Evolutionary conservation across 2,797 vertebrate genomes (phyloP).

Genomic region (Coluber constrictor): DNA sequence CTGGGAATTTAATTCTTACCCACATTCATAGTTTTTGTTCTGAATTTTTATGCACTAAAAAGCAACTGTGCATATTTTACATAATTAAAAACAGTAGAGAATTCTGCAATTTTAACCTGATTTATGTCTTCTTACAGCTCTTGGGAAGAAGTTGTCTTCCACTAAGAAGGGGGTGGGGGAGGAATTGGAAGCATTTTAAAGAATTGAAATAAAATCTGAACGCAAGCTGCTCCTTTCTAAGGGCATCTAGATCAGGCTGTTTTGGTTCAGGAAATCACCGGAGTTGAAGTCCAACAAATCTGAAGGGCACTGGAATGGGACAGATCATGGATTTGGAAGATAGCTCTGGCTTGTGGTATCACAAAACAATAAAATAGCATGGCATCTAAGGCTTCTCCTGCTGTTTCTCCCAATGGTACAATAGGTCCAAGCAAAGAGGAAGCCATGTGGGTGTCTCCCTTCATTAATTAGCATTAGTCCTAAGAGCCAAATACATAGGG

Average conservation of each 20-base stretch:
- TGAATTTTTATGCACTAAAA: constrained; percentile 50
- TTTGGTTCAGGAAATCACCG: background rate
- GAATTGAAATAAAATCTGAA: constrained; percentile 38
- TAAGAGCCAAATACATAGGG: constrained; percentile 1
- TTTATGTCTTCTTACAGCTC: constrained; percentile 37
- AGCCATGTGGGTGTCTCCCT: constrained; percentile 31
- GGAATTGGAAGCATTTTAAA: constrained; percentile 39
- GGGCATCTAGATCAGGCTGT: background rate
- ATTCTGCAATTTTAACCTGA: constrained; percentile 40
- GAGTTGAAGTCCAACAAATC: background rate
- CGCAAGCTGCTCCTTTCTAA: background rate
- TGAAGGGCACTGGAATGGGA: background rate
- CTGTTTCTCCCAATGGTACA: constrained; percentile 40
- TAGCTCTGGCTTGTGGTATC: background rate
- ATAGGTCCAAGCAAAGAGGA: constrained; percentile 42
- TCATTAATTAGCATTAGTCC: constrained; percentile 12
- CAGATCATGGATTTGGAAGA: background rate
- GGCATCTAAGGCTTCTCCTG: constrained; percentile 28
- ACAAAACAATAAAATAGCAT: constrained; percentile 20
- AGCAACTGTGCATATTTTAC: constrained; percentile 31
- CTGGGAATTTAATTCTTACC: constrained; percentile 40
- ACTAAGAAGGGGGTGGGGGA: constrained; percentile 25
- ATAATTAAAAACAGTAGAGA: constrained; percentile 55
- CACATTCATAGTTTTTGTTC: constrained; percentile 40
- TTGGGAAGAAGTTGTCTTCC: constrained; percentile 22